phyloP scores from a whole-genome alignment of 2,797 vertebrate genomes.

The Falco concolor region DNA sequence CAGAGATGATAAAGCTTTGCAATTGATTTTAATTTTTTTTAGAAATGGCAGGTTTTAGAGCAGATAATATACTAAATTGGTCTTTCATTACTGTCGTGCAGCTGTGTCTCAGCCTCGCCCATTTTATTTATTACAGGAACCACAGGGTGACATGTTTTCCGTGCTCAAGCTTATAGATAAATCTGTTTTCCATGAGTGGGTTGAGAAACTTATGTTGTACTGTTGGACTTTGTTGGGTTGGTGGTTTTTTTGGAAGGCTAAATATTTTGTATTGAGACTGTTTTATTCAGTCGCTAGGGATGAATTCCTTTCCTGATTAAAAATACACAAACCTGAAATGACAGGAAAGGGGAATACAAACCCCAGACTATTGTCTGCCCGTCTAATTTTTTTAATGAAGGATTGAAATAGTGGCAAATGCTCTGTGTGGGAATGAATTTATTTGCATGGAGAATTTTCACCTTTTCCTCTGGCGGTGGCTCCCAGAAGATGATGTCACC shows the following conservation, averaged over 20 bases:
- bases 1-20: not conserved
- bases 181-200: not conserved
- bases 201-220: not conserved
- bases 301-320: not conserved
- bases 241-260: not conserved
- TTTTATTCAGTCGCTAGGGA: not conserved
- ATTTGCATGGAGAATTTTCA: slow-evolving; percentile 74
- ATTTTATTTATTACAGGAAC: slow-evolving; percentile 56
- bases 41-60: not conserved
- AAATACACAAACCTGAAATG: not conserved
- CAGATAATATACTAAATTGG: not conserved
- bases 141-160: not conserved
- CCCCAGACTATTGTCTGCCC: not conserved
- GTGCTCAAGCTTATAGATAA: slow-evolving; percentile 25
- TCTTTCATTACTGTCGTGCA: slow-evolving; percentile 13
- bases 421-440: slow-evolving; percentile 43
- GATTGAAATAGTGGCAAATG: slow-evolving; percentile 7
- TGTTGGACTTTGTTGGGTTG: not conserved
- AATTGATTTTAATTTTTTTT: not conserved
- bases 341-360: not conserved
- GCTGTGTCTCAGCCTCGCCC: slow-evolving; percentile 67
- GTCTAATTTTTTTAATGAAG: not conserved
- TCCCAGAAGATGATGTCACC: slow-evolving; percentile 82
- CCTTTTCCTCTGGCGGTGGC: slow-evolving; percentile 75
- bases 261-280: not conserved